Conservation (phyloP, 2,113 vertebrate species). For the Phaethon lepturus region DNA sequence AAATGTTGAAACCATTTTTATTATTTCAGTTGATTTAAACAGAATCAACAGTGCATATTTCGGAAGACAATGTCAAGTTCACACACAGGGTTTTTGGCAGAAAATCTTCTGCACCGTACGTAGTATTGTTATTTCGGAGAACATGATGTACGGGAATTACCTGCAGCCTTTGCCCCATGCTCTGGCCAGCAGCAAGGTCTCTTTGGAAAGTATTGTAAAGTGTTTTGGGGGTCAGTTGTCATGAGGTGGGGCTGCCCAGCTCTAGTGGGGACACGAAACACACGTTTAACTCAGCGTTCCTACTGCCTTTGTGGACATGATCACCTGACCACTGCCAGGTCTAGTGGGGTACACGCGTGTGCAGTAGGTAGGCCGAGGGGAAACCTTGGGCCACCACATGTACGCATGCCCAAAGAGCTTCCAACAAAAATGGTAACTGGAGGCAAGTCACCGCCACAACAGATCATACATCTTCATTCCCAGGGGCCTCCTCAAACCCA, state of each 20-base stretch:
- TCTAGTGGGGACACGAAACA: fast-evolving
- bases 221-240: background rate
- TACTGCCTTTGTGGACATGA: background rate
- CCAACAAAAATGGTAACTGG: background rate
- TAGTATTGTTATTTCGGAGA: background rate
- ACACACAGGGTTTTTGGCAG: background rate
- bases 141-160: fast-evolving
- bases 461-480: background rate
- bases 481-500: background rate
- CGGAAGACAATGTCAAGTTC: background rate
- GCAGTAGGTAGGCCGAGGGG: background rate
- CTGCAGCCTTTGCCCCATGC: background rate
- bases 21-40: background rate
- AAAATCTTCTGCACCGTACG: background rate
- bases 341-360: fast-evolving
- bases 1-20: background rate
- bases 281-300: fast-evolving
- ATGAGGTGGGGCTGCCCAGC: background rate
- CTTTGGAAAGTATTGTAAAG: background rate
- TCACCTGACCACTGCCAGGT: background rate
- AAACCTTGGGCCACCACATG: background rate
- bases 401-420: background rate
- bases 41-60: background rate
- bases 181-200: background rate
- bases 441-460: background rate